Evolutionary conservation across 2,797 vertebrate genomes (phyloP).

Genomic region (Notolabrus celidotus): DNA sequence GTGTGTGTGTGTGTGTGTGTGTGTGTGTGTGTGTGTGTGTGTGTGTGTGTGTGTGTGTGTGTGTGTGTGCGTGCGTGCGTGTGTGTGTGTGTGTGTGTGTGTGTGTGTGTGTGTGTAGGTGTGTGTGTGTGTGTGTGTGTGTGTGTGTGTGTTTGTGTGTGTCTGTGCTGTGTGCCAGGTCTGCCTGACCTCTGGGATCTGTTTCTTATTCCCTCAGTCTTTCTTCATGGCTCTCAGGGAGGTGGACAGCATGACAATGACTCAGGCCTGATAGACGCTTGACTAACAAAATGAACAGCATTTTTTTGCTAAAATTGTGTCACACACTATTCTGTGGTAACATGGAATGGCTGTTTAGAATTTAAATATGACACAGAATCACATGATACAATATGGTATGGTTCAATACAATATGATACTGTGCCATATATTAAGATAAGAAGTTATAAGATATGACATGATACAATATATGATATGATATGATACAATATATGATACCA

Average conservation of each 20-base stretch:
- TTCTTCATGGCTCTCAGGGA: conserved; percentile 37
- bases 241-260: conserved; percentile 63
- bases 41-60: conserved; percentile 25
- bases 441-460: too few species aligned
- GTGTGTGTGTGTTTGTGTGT: conserved; percentile 40
- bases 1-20: conserved; percentile 18
- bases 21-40: conserved; percentile 35
- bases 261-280: conserved; percentile 33
- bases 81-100: conserved; percentile 27
- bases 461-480: too few species aligned
- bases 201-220: conserved; percentile 38
- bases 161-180: too few species aligned
- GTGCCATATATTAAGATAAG: too few species aligned
- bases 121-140: conserved; percentile 18
- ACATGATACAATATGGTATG: too few species aligned
- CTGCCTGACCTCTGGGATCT: conserved; percentile 33
- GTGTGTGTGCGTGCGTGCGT: conserved; percentile 17
- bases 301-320: conserved; percentile 29
- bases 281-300: conserved; percentile 6
- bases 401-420: too few species aligned
- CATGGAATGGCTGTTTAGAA: conserved; percentile 6
- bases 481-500: too few species aligned
- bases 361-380: too few species aligned
- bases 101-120: conserved; percentile 31
- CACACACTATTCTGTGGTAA: conserved; percentile 17